phyloP scores from a whole-genome alignment of 2,888 invertebrate species.

The Hoplodrina ambigua region DNA sequence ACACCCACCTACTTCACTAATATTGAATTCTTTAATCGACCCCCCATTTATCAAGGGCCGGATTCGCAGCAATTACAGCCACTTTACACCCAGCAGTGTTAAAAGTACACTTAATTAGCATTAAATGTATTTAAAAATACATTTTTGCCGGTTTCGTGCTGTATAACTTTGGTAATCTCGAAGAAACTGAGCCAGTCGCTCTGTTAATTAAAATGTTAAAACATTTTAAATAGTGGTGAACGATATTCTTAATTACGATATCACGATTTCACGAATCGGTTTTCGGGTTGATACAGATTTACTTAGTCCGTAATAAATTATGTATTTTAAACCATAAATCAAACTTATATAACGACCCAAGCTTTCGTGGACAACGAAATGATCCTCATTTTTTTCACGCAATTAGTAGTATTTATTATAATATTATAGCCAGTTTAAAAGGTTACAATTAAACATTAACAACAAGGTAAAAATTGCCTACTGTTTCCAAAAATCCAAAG shows the following conservation, averaged over 20 bases:
- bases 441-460: constrained; percentile 8
- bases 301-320: constrained; percentile 29
- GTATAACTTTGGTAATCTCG: constrained; percentile 49
- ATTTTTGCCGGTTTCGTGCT: constrained; percentile 29
- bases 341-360: not conserved
- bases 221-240: constrained; percentile 21
- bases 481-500: constrained; percentile 9
- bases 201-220: constrained; percentile 55
- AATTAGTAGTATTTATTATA: too few species aligned
- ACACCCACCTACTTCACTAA: not conserved
- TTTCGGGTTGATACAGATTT: not conserved
- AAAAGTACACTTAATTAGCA: constrained; percentile 60
- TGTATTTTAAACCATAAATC: constrained; percentile 1
- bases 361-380: not conserved
- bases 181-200: constrained; percentile 22
- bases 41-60: constrained; percentile 37
- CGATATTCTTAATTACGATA: constrained; percentile 30
- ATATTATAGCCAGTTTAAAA: constrained; percentile 2
- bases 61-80: constrained; percentile 42
- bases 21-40: constrained; percentile 33
- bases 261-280: constrained; percentile 7
- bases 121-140: constrained; percentile 35
- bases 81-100: constrained; percentile 47
- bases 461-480: too few species aligned
- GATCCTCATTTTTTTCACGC: too few species aligned